phyloP scores from a whole-genome alignment of 2,797 vertebrate genomes.

The Lithobates sylvaticus region DNA sequence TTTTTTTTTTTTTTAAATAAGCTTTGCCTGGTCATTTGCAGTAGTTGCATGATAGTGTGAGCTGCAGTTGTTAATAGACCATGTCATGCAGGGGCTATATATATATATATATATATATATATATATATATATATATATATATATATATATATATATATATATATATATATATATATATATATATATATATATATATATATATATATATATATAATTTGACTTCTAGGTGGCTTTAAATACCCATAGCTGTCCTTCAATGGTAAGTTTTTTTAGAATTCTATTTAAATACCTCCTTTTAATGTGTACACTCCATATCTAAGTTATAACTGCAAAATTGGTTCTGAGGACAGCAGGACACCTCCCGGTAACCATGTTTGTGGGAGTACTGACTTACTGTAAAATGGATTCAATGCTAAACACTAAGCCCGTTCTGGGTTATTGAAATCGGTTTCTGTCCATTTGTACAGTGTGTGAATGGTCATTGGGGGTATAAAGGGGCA shows the following conservation, averaged over 20 bases:
- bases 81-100: neutral
- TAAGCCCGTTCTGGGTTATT: conserved; percentile 9
- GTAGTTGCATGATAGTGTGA: neutral
- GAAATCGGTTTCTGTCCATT: neutral
- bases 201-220: neutral
- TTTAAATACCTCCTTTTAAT: neutral
- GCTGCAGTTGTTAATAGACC: neutral
- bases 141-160: no score
- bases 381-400: neutral
- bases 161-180: no score
- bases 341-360: neutral
- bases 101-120: neutral
- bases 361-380: neutral
- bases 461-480: neutral
- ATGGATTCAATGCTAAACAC: conserved; percentile 2
- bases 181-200: no score
- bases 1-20: neutral
- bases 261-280: neutral
- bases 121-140: no score
- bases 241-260: neutral
- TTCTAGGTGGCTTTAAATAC: neutral
- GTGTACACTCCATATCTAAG: conserved; percentile 29
- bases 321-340: neutral
- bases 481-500: neutral
- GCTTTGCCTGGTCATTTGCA: neutral